Evolutionary conservation across 2,888 invertebrate genomes (phyloP), one percentile per base, ranked within the genome.

Genomic region (Luffia ferchaultella): DNA sequence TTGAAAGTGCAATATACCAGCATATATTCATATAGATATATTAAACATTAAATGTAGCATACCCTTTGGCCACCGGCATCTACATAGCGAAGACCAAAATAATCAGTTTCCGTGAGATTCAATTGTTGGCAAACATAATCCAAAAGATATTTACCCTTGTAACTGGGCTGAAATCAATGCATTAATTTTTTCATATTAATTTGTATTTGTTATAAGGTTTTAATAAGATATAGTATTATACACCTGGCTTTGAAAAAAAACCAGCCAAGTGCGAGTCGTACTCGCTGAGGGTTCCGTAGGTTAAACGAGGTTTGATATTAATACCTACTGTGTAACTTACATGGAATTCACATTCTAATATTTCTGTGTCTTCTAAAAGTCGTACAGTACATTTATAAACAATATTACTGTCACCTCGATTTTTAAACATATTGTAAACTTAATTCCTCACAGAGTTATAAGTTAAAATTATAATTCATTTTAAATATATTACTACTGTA

Each of bases 41-140:
- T 7, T 30, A 12, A 30, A 30, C 5, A 47, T 49, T 42, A 43
- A 44, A 46, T 9, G 44, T 9, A 30, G 67, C 88, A 87, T 84
- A 96, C 96, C 86, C 96, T 88, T 77, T 96, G 95, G 60, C 93
- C 93, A 62, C 90, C 89, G 53, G 89, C 86, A 76, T 97, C 97
- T 58, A 96, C 95, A 88, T 93, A 97, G 56, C 96, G 89, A 57
- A 97, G 87, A 12, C 97, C 97, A 75, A 97, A 95, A 76, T 96
- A 97, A 79, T 97, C 97, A 65, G 93, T 95, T 82, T 97, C 97
- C 55, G 93, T 88, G 58, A 97, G 89, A 79, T 95, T 94, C 62
- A 97, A 85, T 72, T 95, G 93, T 68, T 93, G 91, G 77, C 96
- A 97, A 57, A 96, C 92, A 85, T 93, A 91, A 70, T 96, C 96